Evolutionary conservation across 2,113 vertebrate genomes (phyloP), one percentile per base, ranked within the genome.

Genomic region (Vimba vimba): DNA sequence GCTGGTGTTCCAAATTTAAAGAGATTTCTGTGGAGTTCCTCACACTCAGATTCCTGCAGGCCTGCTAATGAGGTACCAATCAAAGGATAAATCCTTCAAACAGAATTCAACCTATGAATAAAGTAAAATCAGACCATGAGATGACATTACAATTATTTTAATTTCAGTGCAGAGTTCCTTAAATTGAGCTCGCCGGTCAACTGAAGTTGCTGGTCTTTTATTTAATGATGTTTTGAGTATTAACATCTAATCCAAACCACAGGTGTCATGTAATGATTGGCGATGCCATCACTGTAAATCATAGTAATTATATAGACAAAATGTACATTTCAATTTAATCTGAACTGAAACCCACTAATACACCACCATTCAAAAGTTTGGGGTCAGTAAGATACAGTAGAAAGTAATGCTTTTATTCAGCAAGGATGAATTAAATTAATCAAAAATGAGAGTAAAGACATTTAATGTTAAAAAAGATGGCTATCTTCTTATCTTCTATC

Each of bases 211-310:
- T 27, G 60, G 23, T 81, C n/a, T 69, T 50, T 68, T 68, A 50
- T 69, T 69, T 69, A 68, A n/a, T 82, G 80, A 55, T 52, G 79
- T 81, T n/a, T 47, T 81, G 79, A 45, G n/a, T 68, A 47, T 84
- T 86, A 79, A 25, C 9, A 23, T 50, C 85, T 81, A 83, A 83
- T 83, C 74, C 75, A 30, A 80, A 86, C 71, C 84, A 66, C 73
- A 75, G 74, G 69, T 81, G 33, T 86, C 57, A 84, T 84, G 7
- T 43, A 10, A 25, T 30, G 50, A 86, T 19, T 23, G 60, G 73
- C 43, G 43, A 13, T 45, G 5, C 23, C 19, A 36, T 62, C 25
- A 60, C 11, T 6, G 45, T 83, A 85, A 43, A 79, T 64, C 73
- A 86, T 79, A 64, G 64, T 27, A 45, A 64, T 43, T 79, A 21